phyloP scores from a whole-genome alignment of 2,113 vertebrate genomes.

The Probosciger aterrimus region DNA sequence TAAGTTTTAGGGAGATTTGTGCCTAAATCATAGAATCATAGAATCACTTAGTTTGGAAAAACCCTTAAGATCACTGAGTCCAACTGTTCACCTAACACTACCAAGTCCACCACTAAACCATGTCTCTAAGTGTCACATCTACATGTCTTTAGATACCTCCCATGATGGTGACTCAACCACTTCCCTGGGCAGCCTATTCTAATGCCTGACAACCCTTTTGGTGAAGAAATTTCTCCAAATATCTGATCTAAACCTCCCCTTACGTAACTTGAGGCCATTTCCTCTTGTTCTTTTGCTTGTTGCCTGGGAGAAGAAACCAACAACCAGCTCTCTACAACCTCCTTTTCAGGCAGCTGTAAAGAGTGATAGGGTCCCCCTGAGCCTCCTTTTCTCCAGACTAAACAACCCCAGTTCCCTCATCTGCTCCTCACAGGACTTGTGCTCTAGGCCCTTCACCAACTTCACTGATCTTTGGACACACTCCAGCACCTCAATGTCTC shows the following conservation, averaged over 20 bases:
- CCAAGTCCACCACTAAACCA: neutral
- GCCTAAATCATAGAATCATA: neutral
- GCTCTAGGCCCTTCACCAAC: neutral
- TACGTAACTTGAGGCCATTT: neutral
- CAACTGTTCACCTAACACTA: neutral
- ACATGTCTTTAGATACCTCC: neutral
- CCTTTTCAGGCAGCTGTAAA: neutral
- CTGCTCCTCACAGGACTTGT: neutral
- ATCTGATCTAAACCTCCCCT: neutral
- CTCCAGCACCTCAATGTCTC: neutral
- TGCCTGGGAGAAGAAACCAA: neutral
- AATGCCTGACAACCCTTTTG: fast-evolving
- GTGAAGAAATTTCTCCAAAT: neutral
- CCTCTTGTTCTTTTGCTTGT: neutral
- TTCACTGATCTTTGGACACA: fast-evolving
- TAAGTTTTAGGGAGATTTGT: neutral
- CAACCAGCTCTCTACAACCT: neutral
- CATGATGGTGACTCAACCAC: neutral
- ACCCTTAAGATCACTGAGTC: neutral
- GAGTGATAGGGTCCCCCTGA: neutral
- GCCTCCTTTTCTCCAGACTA: neutral
- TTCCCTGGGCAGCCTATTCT: neutral
- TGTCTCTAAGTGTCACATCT: neutral
- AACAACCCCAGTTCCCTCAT: neutral
- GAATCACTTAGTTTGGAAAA: neutral